Evolutionary conservation across 2,113 vertebrate genomes (phyloP).

Genomic region (Solenodon paradoxus): DNA sequence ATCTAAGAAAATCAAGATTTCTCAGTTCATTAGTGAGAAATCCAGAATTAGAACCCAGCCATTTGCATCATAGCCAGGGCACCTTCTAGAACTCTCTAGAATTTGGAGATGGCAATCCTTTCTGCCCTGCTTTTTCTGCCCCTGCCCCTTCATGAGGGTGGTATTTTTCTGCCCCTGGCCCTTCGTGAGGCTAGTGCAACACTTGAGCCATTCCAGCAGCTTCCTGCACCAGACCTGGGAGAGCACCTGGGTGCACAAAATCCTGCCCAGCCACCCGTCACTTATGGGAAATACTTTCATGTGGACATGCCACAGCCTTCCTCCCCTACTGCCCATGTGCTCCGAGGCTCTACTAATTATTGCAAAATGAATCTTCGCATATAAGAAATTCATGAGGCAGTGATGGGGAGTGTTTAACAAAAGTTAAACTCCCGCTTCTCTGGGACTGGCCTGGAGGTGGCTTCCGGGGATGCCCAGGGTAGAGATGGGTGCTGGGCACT

Average conservation of each 20-base stretch:
- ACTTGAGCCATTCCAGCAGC: background rate
- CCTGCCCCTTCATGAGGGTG: background rate
- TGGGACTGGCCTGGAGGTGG: background rate
- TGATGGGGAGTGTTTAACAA: constrained; percentile 13
- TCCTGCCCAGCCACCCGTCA: background rate
- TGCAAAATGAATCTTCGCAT: constrained; percentile 34
- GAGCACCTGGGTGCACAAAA: background rate
- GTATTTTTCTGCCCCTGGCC: background rate
- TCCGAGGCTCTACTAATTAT: background rate
- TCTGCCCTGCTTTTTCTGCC: background rate
- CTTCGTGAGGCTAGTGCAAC: background rate
- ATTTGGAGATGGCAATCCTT: background rate
- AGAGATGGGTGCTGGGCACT: background rate
- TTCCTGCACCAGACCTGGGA: background rate
- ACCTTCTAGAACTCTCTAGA: background rate
- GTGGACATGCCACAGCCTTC: background rate
- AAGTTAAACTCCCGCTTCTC: background rate
- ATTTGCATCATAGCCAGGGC: background rate
- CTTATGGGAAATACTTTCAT: background rate
- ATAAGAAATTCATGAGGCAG: background rate
- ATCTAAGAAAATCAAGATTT: background rate
- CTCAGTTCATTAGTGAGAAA: background rate
- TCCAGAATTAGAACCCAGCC: background rate
- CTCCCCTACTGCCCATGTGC: background rate
- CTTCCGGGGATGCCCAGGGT: background rate